Base-by-base conservation (phyloP, 2,797 vertebrate species). In the Sphaeramia orbicularis region DNA sequence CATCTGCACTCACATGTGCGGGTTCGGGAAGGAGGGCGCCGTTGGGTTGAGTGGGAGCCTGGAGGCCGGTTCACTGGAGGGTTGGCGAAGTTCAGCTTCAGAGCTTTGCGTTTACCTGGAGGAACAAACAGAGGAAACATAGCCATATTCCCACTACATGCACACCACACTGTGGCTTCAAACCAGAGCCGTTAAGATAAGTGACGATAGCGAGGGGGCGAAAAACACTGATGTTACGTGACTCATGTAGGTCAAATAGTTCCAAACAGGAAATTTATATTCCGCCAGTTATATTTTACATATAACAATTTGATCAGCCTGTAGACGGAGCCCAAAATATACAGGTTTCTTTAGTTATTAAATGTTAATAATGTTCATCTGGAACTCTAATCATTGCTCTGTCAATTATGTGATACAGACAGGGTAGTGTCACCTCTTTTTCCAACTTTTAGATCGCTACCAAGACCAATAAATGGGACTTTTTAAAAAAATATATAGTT, bases 31-130 rank as follows among this genome's bases (percentile, higher is more conserved):
- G 40, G 95, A 94, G 68, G 96, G 96, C 75, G 95, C 90, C 18
- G 95, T 93, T 13, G 96, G 95, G 59, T 96, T 93, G 85, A 98
- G 91, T 67, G 96, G 97, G 73, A 99, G 96, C 87, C 96, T 95
- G 78, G 97, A 92, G 65, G 95, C 93, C 37, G 97, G 95, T 94
- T 99, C 92, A 98, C 96, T 71, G 96, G 95, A 75, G 97, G 96
- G 90, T 97, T 99, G 90, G 97, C 97, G 89, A 99, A 99, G 91
- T 99, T 99, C 93, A 99, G 93, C 95, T 99, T 99, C 90, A 99
- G 94, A 85, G 97, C 97, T 95, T 96, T 98, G 86, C 98, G 97
- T 95, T 99, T 99, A 95, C 96, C 98, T 99, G 92, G 60, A 63
- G 86, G 89, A 87, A 85, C 84, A 77, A 88, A 88, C 56, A 81